Conservation (phyloP, 2,888 invertebrate species). For the Erannis defoliaria region DNA sequence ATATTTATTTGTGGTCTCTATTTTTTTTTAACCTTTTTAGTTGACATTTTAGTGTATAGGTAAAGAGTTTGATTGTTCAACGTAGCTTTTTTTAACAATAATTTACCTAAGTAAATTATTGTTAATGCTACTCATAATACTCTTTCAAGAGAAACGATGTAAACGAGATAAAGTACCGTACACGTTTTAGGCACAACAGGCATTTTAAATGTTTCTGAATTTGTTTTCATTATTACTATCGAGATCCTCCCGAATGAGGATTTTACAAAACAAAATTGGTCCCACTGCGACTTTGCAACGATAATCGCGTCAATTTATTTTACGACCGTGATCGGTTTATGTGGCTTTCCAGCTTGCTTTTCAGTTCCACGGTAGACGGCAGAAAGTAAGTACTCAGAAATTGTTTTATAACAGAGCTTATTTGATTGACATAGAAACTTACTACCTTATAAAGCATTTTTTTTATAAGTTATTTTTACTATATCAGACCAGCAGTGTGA, state of each 20-base stretch:
- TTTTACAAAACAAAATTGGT: conserved; percentile 20
- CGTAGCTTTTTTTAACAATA: no score
- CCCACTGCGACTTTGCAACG: conserved; percentile 14
- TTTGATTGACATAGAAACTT: no score
- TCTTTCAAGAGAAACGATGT: no score
- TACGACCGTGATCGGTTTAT: conserved; percentile 16
- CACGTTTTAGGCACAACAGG: neutral
- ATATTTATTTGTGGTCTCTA: conserved; percentile 16
- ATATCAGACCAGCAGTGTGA: no score
- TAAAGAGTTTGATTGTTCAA: no score
- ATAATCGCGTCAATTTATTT: conserved; percentile 19
- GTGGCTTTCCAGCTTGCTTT: no score
- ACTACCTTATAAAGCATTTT: no score
- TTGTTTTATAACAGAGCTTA: neutral
- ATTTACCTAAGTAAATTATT: no score
- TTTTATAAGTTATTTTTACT: no score
- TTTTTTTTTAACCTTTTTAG: conserved; percentile 8
- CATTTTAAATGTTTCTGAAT: neutral
- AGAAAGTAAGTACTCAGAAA: conserved; percentile 4
- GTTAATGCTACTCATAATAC: no score
- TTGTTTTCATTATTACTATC: neutral
- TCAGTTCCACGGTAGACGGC: neutral
- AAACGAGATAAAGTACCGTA: neutral
- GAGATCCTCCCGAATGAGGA: neutral
- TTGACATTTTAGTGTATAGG: no score